These are phyloP conservation scores for Barnardius zonarius DNA, from an alignment of 2,113 vertebrate genomes.

Conservation along the genomic window DNA sequence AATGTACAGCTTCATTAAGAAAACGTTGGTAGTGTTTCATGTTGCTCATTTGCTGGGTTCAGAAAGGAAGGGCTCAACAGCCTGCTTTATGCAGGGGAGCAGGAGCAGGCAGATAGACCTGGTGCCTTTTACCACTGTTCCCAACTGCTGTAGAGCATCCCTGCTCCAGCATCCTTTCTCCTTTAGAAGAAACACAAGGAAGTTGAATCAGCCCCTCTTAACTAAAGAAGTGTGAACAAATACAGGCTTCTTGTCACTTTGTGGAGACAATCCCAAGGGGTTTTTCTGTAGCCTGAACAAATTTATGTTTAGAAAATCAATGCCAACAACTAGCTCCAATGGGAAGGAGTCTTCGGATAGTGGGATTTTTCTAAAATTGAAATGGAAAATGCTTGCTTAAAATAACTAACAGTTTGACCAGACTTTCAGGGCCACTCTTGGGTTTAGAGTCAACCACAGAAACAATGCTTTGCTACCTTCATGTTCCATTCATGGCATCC, in stretches of 20 bases:
- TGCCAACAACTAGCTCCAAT: background rate
- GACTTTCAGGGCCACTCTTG: background rate
- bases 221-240: background rate
- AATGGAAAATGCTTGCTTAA: background rate
- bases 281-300: background rate
- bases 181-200: background rate
- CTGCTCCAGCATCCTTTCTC: background rate
- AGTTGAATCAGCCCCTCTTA: background rate
- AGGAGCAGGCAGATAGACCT: background rate
- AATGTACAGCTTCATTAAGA: background rate
- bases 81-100: background rate
- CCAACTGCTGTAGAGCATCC: background rate
- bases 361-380: background rate
- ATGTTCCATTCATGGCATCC: background rate
- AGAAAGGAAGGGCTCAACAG: background rate
- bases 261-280: background rate
- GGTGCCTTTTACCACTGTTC: background rate
- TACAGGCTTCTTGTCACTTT: background rate
- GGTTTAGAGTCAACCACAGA: background rate
- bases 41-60: background rate
- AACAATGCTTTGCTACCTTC: background rate
- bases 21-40: background rate
- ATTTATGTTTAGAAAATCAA: background rate
- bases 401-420: background rate
- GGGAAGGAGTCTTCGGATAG: background rate